Base-by-base conservation (phyloP, 2,113 vertebrate species). In the Procavia capensis region DNA sequence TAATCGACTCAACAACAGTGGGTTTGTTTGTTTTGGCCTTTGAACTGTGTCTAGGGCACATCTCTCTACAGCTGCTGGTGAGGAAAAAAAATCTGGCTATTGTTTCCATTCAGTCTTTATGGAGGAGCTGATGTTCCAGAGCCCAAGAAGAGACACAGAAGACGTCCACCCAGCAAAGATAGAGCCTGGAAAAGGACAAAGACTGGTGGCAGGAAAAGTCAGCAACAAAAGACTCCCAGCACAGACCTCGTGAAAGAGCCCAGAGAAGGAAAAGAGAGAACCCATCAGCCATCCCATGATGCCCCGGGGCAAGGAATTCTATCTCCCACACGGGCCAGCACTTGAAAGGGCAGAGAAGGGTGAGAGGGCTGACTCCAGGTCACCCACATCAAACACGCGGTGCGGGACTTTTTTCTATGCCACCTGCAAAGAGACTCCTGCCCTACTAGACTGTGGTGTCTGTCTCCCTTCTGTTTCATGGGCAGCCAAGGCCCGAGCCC, bases 371-470 rank as follows among this genome's bases (percentile, higher is more conserved):
- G 10, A 22, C 2, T 39, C 27, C 72, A 17, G 61, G 50, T 61
- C 91, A 29, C n/a, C 61, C 29, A 29, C 0, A 24, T 24, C 14
- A 0, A 72, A 22, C 45, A 4, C 19, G 11, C 2, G 1, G 9
- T 20, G 16, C 39, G 19, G 85, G 20, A 6, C 81, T 70, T 74
- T 50, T 80, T 70, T 54, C 91, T 50, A 22, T 39, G 39, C n/a
- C 34, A 85, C 25, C 6, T 57, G 4, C 41, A 47, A 34, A n/a
- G 31, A 74, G 45, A 31, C 17, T 66, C 45, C 41, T 41, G 9
- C 9, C 54, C 50, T 72, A 6, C 29, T 63, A 36, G 36, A 66
- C 91, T 3, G 6, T 16, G 17, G 36, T 3, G 0, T 0, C 7
- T 17, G 10, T 36, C 63, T 82, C 74, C 63, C 27, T 57, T 90